Base-by-base conservation (phyloP, 1,140 invertebrate species). In the Drosophila tani region DNA sequence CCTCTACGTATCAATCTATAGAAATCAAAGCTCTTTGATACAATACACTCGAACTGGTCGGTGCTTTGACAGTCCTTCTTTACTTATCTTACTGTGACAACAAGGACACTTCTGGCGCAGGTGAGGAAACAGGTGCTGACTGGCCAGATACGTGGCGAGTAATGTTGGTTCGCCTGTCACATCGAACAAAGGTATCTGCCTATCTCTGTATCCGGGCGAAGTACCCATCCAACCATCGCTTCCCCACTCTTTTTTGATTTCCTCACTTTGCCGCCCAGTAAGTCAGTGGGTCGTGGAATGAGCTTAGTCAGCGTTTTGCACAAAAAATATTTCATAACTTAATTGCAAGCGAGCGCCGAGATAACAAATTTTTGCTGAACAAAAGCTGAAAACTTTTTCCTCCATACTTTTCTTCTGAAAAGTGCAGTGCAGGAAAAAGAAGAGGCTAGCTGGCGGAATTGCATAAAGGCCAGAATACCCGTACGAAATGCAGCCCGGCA, bases 241-340 rank as follows among this genome's bases (percentile, higher is more conserved):
- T 65, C 15, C 55, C 40, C 41, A 50, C 15, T 12, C 50, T 9
- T 11, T 6, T 27, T 5, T 51, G n/a, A 19, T 19, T 11, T 9
- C 24, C 11, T 47, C 15, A 19, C 32, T 63, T 64, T 29, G 27
- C 8, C 32, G 50, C 14, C 40, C 55, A 59, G 80, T 70, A 62
- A 83, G 60, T 77, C 58, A 64, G 66, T 67, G 73, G 75, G 49
- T 81, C 73, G 68, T 32, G 53, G 66, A 60, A 60, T 79, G 70
- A 62, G 84, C 84, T 88, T 81, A 83, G 81, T 88, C 83, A 88
- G 83, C 83, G 47, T 56, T 85, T 85, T 85, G 60, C 64, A 56
- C 67, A 65, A 41, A 86, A 73, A 82, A 77, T 66, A 83, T 87
- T 87, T 87, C 83, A 88, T 87, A 87, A 87, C 66, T 81, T 84